Evolutionary conservation across 2,797 vertebrate genomes (phyloP), one percentile per base, ranked within the genome.

Genomic region (Spinibarbus caldwelli): DNA sequence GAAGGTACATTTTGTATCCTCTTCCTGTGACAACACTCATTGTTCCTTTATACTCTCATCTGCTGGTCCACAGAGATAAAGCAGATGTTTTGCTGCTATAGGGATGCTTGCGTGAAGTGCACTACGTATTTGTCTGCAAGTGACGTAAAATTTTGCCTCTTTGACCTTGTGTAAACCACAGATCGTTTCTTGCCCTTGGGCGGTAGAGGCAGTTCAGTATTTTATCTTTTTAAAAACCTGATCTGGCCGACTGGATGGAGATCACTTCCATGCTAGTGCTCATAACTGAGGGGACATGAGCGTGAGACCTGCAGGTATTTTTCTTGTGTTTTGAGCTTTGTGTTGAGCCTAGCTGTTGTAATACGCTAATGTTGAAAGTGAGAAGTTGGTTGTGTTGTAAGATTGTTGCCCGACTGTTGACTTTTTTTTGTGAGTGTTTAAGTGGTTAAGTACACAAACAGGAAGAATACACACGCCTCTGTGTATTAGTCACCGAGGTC

Each of bases 291-390:
- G 83, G 87, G 87, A 86, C 67, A 85, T 88, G 85, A 90, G 73
- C 43, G 87, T 90, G 64, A 82, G 79, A 80, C 90, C 89, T 84
- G 86, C 86, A 90, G 90, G 90, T 92, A 90, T 36, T 66, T 36
- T 72, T 73, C 2, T 43, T 71, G 6, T 73, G 43, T 52, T 43
- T n/a, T 43, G 19, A 62, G 5, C 23, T 45, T 80, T 64, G 9
- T 29, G 15, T 64, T 31, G n/a, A 62, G n/a, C 8, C 23, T 52
- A 38, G 17, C 15, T 81, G 66, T 31, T 82, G 47, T 68, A 49
- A 71, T 38, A 5, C 41, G 14, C 19, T 41, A 4, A 47, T 78
- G 34, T 34, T 70, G 36, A 68, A 84, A 43, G 34, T 8, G 43
- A 5, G 36, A 72, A 36, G 67, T 11, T 36, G 26, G 31, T 47